These are phyloP conservation scores for Notocelia uddmanniana DNA, from an alignment of 2,888 invertebrate species.

Conservation along the genomic window DNA sequence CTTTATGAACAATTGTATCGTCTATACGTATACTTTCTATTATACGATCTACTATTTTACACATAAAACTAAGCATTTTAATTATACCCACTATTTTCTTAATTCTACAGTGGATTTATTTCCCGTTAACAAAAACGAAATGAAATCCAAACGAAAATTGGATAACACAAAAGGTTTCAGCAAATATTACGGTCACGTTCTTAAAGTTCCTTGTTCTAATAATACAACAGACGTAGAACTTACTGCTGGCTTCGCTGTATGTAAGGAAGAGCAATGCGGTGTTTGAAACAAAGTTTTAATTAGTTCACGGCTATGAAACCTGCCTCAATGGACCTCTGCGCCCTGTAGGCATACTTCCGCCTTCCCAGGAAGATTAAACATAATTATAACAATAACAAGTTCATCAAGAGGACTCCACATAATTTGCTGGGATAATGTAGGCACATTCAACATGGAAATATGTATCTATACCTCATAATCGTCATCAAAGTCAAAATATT, in stretches of 20 bases:
- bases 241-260: neutral
- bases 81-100: neutral
- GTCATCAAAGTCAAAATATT: too few species aligned
- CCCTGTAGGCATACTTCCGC: neutral
- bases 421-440: too few species aligned
- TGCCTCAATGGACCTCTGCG: slow-evolving; percentile 6
- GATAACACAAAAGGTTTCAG: slow-evolving; percentile 19
- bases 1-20: too few species aligned
- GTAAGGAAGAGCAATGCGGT: slow-evolving; percentile 18
- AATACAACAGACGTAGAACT: slow-evolving; percentile 19
- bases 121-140: slow-evolving; percentile 13
- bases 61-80: too few species aligned
- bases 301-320: slow-evolving; percentile 20
- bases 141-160: slow-evolving; percentile 29
- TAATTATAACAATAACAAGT: neutral
- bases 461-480: too few species aligned
- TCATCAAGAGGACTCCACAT: too few species aligned
- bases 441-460: too few species aligned
- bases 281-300: slow-evolving; percentile 34
- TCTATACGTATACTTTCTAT: too few species aligned
- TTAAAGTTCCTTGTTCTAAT: slow-evolving; percentile 32
- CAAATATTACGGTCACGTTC: slow-evolving; percentile 29
- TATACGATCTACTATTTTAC: too few species aligned
- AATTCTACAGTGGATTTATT: neutral
- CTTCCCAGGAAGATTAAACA: neutral